Percentiles rank a stretch among this genome's conserved stretches.
These are phyloP conservation scores for Egretta garzetta DNA, from an alignment of 2,113 vertebrate genomes.

Conservation along the genomic window DNA sequence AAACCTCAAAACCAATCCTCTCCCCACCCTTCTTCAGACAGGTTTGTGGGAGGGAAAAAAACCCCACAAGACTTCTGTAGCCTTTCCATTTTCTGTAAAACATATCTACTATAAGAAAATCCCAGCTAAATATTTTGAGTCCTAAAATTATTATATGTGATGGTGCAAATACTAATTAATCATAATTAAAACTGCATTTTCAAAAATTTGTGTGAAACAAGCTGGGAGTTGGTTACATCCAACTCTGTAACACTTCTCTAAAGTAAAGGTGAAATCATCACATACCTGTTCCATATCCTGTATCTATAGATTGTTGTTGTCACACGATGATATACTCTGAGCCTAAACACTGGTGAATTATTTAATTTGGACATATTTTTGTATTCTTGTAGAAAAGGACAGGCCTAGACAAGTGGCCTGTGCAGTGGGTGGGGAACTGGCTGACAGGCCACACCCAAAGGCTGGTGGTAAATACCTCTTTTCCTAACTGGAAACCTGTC, in stretches of 20 bases:
- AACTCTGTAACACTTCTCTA: not conserved
- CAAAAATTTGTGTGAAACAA: not conserved
- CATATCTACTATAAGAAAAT: not conserved
- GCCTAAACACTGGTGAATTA: not conserved
- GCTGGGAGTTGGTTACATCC: not conserved
- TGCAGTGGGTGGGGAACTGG: no score
- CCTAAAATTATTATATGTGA: not conserved
- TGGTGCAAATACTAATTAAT: not conserved
- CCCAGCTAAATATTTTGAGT: not conserved
- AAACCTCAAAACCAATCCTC: not conserved
- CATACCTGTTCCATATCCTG: not conserved
- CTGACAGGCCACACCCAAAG: no score
- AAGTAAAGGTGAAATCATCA: not conserved
- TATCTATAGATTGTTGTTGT: not conserved
- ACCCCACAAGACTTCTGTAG: not conserved
- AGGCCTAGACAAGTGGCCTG: no score
- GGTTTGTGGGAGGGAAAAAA: not conserved
- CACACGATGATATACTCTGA: not conserved
- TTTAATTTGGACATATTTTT: not conserved
- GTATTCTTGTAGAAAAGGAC: not conserved
- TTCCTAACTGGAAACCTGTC: no score
- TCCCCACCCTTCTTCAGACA: not conserved
- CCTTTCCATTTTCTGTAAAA: not conserved
- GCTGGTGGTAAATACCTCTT: no score
- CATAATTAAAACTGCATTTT: not conserved